Evolutionary conservation across 53 echinoderm and acorn worm genomes (phyloP).

Genomic region (Arbacia lixula): DNA sequence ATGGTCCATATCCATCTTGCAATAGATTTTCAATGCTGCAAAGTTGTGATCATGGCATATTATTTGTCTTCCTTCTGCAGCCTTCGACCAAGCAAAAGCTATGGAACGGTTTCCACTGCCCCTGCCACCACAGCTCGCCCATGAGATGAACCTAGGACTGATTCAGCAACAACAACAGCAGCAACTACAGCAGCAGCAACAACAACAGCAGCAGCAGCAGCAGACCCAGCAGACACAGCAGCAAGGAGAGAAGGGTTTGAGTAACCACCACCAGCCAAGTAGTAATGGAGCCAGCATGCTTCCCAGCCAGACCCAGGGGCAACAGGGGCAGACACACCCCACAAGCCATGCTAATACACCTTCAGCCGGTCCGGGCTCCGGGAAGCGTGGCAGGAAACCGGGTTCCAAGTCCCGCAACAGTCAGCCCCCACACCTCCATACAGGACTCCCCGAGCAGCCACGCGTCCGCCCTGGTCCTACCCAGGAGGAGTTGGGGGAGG

Average conservation of each 20-base stretch:
- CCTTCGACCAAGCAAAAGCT: conserved; percentile 43
- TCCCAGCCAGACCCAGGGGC: conserved; percentile 18
- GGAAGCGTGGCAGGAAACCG: conserved; percentile 46
- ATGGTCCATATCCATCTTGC: too few species aligned
- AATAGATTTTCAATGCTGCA: too few species aligned
- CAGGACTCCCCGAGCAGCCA: conserved; percentile 23
- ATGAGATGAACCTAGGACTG: conserved; percentile 52
- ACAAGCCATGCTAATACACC: conserved; percentile 2
- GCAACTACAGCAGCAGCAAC: conserved; percentile 34
- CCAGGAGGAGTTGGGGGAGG: conserved; percentile 23
- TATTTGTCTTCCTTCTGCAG: too few species aligned
- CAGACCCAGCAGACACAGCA: conserved; percentile 22
- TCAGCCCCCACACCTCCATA: conserved; percentile 17
- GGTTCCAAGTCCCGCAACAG: conserved; percentile 47
- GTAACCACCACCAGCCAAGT: conserved; percentile 19
- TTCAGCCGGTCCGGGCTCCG: conserved; percentile 57
- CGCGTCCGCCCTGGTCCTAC: conserved; percentile 32
- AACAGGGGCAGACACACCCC: conserved; percentile 22
- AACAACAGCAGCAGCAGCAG: conserved; percentile 12
- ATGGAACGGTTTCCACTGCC: conserved; percentile 55
- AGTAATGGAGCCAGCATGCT: conserved; percentile 32
- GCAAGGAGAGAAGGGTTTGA: conserved; percentile 6
- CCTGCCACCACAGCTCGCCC: conserved; percentile 60
- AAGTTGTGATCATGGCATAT: too few species aligned
- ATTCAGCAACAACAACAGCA: conserved; percentile 35